A percentile compares a stretch with the other conserved stretches of the same genome.
Evolutionary conservation across 2,797 vertebrate species (phyloP).

Genomic region (Macrochelys suwanniensis): DNA sequence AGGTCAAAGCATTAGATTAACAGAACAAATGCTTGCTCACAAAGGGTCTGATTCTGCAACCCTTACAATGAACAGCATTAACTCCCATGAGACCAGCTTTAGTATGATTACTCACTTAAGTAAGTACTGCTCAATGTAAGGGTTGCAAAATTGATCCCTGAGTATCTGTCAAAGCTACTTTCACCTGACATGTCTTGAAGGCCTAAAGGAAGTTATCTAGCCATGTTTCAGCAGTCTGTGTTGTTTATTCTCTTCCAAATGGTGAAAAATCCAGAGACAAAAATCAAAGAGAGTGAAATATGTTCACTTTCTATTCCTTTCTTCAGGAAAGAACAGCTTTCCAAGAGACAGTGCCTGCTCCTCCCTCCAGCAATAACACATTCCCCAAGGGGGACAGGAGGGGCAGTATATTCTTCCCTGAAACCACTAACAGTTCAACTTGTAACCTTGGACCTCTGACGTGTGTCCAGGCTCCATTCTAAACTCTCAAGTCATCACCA

Average conservation of each 20-base stretch:
- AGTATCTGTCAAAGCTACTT: slow-evolving; percentile 19
- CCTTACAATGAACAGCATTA: neutral
- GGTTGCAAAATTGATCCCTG: neutral
- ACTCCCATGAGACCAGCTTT: slow-evolving; percentile 24
- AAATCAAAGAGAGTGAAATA: neutral
- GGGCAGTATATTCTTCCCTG: neutral
- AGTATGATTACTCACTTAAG: neutral
- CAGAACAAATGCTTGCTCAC: neutral
- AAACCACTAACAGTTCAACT: neutral
- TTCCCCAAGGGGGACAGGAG: neutral
- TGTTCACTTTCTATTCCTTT: neutral
- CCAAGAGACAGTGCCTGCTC: slow-evolving; percentile 6
- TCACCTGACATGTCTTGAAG: slow-evolving; percentile 8
- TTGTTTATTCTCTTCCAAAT: neutral
- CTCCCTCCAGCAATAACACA: slow-evolving; percentile 47
- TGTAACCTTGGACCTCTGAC: neutral
- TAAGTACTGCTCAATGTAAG: slow-evolving; percentile 4
- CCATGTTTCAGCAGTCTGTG: neutral
- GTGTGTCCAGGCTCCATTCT: neutral
- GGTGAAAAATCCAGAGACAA: neutral
- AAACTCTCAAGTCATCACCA: neutral
- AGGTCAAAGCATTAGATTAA: neutral
- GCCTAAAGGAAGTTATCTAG: neutral
- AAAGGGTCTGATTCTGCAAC: slow-evolving; percentile 26
- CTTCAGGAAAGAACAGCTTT: slow-evolving; percentile 7